Evolutionary conservation across 2,888 invertebrate genomes (phyloP), one percentile per base, ranked within the genome.

Genomic region (Andrena minutula): DNA sequence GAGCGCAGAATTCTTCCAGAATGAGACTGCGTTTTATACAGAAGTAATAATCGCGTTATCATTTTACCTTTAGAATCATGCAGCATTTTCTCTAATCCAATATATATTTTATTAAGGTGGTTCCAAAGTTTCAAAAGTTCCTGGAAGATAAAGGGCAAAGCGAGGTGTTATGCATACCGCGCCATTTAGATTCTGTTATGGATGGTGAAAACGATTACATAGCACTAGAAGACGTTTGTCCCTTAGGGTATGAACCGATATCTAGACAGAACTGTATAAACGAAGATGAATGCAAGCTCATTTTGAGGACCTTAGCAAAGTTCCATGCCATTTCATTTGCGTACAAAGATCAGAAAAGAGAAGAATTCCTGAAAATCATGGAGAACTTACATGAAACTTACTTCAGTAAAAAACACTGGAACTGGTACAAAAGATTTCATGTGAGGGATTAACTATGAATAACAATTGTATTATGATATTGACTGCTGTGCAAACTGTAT

Each of bases 1-100:
- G 75, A 96, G 96, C 53, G 90, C 94, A 2, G 96, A 96, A 65
- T 97, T 97, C 91, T 97, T 97, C 89, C 94, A 94, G 81, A 97
- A 97, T 90, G 97, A 97, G 93, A 96, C 96, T 0, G 93, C 94
- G 70, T 97, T 97, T 91, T 97, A 97, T 91, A 83, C 82, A 2
- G 79, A 93, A 86, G 94, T 93, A 78, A 79, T 26, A 30, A 56
- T 20, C 28, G 0, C 8, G 6, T 32, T 26, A 41, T 65, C 10
- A 51, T 1, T 23, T 26, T 56, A 23, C n/a, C 35, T 20, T 47
- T 0, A 0, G n/a, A 5, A 74, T 30, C 1, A n/a, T n/a, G 20
- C 60, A 61, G 58, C 23, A 60, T 28, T 32, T 65, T 28, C 2
- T 32, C 26, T 0, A 4, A 64, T 28, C 30, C 12, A 28, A 51